phyloP scores from a whole-genome alignment of 2,113 vertebrate genomes.

The Meleagris gallopavo region DNA sequence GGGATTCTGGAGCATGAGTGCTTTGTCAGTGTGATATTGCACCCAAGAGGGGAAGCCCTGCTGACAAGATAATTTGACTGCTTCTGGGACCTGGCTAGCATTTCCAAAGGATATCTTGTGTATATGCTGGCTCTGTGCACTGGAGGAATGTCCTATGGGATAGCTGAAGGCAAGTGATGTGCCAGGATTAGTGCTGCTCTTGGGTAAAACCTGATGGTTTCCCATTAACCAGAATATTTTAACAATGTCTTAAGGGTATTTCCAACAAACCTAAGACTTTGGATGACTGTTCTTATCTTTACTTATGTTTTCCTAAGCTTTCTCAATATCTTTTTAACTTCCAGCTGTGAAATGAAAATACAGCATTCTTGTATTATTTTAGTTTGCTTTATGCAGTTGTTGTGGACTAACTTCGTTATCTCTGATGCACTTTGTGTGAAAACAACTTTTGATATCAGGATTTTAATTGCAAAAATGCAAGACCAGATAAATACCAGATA shows the following conservation, averaged over 20 bases:
- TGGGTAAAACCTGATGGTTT: not conserved
- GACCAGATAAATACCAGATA: not conserved
- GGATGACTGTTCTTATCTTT: conserved; percentile 14
- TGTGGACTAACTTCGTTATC: not conserved
- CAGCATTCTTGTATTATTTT: not conserved
- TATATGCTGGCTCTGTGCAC: not conserved
- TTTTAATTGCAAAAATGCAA: not conserved
- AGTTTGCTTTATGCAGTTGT: not conserved
- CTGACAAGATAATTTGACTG: not conserved
- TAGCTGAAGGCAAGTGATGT: not conserved
- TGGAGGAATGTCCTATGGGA: not conserved
- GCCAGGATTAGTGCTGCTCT: not conserved
- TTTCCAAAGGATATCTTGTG: not conserved
- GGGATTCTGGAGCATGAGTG: not conserved
- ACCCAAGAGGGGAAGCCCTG: not conserved
- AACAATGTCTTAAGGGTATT: not conserved
- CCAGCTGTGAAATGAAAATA: not conserved
- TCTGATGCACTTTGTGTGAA: not conserved
- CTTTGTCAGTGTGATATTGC: not conserved
- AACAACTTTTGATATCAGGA: not conserved
- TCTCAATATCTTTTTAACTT: not conserved
- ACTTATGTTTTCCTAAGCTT: conserved; percentile 7
- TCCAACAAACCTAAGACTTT: not conserved
- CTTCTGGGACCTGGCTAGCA: not conserved
- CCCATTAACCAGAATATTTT: conserved; percentile 4